phyloP scores from a whole-genome alignment of 2,888 invertebrate genomes.

The Anorthoa munda region DNA sequence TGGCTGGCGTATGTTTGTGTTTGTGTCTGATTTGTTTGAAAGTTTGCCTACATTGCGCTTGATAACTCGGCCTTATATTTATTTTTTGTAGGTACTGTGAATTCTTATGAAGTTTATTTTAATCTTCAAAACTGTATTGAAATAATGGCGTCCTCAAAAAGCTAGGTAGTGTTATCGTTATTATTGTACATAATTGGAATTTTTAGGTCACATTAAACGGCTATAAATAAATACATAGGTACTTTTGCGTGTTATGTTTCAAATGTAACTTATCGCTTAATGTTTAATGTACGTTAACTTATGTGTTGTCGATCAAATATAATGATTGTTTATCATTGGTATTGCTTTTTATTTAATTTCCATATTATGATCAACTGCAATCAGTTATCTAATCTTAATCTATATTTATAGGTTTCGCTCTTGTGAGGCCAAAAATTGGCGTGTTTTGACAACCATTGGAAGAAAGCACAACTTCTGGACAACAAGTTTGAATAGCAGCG shows the following conservation, averaged over 20 bases:
- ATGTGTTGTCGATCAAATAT: constrained; percentile 65
- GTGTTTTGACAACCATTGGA: not conserved
- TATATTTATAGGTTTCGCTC: not conserved
- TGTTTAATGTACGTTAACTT: constrained; percentile 42
- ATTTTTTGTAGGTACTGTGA: constrained; percentile 23
- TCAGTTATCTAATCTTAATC: constrained; percentile 7
- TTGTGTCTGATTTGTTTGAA: constrained; percentile 7
- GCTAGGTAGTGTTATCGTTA: constrained; percentile 22
- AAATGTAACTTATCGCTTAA: constrained; percentile 41
- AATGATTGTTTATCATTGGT: constrained; percentile 55
- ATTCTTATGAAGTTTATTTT: constrained; percentile 20
- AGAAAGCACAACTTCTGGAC: not conserved
- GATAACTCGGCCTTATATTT: constrained; percentile 33
- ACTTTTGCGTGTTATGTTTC: constrained; percentile 32
- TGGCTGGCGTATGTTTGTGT: constrained; percentile 29
- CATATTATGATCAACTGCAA: not conserved
- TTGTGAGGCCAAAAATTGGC: not conserved
- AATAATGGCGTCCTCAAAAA: constrained; percentile 51
- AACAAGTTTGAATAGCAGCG: not conserved
- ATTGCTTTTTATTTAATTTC: constrained; percentile 35
- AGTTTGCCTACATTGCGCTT: constrained; percentile 18
- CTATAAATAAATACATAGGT: constrained; percentile 39
- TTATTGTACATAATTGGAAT: constrained; percentile 39
- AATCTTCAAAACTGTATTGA: constrained; percentile 29
- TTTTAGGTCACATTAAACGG: constrained; percentile 49